Conservation (phyloP, 2,888 invertebrate species). For the Nowickia ferox region DNA sequence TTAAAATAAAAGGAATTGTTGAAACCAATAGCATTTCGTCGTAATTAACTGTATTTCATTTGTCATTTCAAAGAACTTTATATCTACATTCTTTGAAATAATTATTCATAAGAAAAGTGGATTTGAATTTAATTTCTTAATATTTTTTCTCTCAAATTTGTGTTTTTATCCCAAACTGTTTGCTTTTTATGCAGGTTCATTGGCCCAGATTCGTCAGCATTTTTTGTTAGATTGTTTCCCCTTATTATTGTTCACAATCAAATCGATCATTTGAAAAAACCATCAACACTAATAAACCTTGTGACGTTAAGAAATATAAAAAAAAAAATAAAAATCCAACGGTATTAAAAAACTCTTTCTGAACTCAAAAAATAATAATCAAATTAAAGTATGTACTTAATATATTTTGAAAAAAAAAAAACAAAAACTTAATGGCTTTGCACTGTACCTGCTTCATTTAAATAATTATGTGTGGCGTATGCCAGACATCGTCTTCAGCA, state of each 20-base stretch:
- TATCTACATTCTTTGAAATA: neutral
- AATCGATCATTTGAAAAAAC: conserved; percentile 62
- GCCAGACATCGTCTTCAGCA: conserved; percentile 61
- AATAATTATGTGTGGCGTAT: conserved; percentile 50
- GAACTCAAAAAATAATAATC: conserved; percentile 21
- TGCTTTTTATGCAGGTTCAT: conserved; percentile 65
- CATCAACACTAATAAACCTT: conserved; percentile 43
- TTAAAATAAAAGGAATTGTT: neutral
- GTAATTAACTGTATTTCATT: no score
- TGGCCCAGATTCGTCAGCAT: conserved; percentile 61
- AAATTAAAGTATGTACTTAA: conserved; percentile 14
- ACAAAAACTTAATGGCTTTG: conserved; percentile 22
- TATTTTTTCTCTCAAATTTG: conserved; percentile 2
- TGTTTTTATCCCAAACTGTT: neutral
- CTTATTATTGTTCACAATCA: conserved; percentile 40
- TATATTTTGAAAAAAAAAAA: neutral
- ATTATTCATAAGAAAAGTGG: conserved; percentile 53
- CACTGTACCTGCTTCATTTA: conserved; percentile 59
- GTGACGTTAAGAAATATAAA: conserved; percentile 40
- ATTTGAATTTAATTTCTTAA: conserved; percentile 23
- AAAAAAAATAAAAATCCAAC: neutral
- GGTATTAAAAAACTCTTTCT: conserved; percentile 44
- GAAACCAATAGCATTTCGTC: no score
- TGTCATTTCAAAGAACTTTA: neutral
- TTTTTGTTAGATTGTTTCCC: conserved; percentile 17